Conservation (phyloP, 1,140 invertebrate genomes). For the Oryctes rhinoceros region DNA sequence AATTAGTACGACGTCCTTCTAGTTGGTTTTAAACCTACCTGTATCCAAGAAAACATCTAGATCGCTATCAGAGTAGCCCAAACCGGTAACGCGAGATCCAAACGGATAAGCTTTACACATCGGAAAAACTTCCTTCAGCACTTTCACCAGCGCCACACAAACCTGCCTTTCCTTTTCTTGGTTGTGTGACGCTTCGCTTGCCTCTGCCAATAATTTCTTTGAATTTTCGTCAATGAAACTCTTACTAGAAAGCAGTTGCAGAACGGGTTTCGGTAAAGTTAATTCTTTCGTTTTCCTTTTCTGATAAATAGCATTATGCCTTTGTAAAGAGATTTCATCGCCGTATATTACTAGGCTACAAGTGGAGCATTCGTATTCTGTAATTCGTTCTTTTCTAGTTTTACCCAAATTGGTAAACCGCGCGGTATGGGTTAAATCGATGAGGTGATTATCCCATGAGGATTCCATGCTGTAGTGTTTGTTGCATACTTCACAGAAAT, state of each 20-base stretch:
- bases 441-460: conserved; percentile 12
- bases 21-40: conserved; percentile 28
- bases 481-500: conserved; percentile 28
- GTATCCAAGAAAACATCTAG: conserved; percentile 65
- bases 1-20: background rate
- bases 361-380: conserved; percentile 16
- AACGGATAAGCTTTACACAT: conserved; percentile 60
- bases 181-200: background rate
- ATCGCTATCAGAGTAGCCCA: conserved; percentile 61
- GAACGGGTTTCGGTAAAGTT: background rate
- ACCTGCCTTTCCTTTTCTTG: conserved; percentile 47
- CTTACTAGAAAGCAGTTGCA: background rate
- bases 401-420: background rate
- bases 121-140: conserved; percentile 45
- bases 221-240: background rate
- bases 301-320: background rate
- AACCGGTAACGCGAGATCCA: conserved; percentile 63
- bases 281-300: conserved; percentile 10
- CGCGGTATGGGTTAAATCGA: background rate
- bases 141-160: conserved; percentile 49
- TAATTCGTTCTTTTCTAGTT: background rate
- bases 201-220: background rate
- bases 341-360: conserved; percentile 31
- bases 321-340: background rate
- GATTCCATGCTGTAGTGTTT: background rate